phyloP scores from a whole-genome alignment of 2,797 vertebrate species.

The Knipowitschia caucasica region DNA sequence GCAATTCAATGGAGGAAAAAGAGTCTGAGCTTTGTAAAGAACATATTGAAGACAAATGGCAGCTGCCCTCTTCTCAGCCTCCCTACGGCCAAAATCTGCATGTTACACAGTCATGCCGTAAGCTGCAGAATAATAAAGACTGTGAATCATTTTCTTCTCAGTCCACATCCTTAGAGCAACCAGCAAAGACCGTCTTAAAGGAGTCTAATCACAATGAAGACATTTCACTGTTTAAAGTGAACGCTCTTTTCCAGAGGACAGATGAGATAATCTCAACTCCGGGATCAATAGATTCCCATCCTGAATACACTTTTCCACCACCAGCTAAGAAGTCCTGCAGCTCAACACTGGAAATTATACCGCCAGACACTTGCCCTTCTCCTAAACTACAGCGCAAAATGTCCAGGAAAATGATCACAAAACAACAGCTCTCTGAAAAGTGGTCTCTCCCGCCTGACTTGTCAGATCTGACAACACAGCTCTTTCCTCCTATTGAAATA shows the following conservation, averaged over 20 bases:
- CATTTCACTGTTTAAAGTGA: slow-evolving; percentile 36
- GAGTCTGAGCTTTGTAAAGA: slow-evolving; percentile 53
- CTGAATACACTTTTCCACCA: slow-evolving; percentile 73
- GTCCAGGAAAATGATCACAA: slow-evolving; percentile 72
- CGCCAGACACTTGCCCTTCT: slow-evolving; percentile 72
- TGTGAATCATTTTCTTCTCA: slow-evolving; percentile 30
- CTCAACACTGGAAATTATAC: slow-evolving; percentile 70
- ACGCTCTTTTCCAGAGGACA: slow-evolving; percentile 36
- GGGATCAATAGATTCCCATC: slow-evolving; percentile 44
- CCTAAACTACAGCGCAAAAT: slow-evolving; percentile 80
- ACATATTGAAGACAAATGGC: slow-evolving; percentile 39
- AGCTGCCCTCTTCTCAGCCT: slow-evolving; percentile 31
- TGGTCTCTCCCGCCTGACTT: slow-evolving; percentile 64
- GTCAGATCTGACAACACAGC: slow-evolving; percentile 63
- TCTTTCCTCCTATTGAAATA: slow-evolving; percentile 68
- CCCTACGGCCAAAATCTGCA: slow-evolving; percentile 38
- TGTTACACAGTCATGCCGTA: slow-evolving; percentile 33
- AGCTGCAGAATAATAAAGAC: slow-evolving; percentile 35
- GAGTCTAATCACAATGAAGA: slow-evolving; percentile 38
- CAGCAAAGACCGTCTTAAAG: slow-evolving; percentile 22
- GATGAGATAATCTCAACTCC: slow-evolving; percentile 28
- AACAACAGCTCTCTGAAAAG: slow-evolving; percentile 55
- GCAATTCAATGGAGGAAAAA: slow-evolving; percentile 46
- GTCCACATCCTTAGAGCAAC: background rate
- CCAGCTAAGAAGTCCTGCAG: slow-evolving; percentile 79